phyloP scores from a whole-genome alignment of 2,113 vertebrate genomes.

The Pogonocichla stellata region DNA sequence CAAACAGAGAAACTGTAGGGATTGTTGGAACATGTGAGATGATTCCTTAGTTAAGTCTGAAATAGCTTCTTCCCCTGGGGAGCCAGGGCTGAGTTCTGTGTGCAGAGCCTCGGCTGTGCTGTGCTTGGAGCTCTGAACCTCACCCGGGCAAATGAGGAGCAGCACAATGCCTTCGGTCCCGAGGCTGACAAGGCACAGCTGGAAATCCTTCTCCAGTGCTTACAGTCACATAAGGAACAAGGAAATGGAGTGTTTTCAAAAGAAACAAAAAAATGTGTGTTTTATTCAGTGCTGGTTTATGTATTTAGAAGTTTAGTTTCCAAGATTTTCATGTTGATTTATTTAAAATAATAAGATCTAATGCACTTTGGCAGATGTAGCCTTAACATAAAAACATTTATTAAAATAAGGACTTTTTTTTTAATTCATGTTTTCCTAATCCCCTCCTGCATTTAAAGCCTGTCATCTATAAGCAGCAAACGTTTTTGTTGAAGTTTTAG shows the following conservation, averaged over 20 bases:
- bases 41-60: constrained; percentile 70
- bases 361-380: background rate
- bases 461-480: background rate
- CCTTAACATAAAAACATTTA: background rate
- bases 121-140: constrained; percentile 51
- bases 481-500: background rate
- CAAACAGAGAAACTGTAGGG: constrained; percentile 66
- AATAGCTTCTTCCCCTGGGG: constrained; percentile 72
- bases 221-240: constrained; percentile 13
- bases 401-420: background rate
- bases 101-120: constrained; percentile 64
- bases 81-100: constrained; percentile 62
- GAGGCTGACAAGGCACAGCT: constrained; percentile 86
- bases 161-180: constrained; percentile 72
- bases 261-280: constrained; percentile 40
- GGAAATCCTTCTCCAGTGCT: constrained; percentile 61
- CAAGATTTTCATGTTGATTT: background rate
- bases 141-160: constrained; percentile 57
- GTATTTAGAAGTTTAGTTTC: background rate
- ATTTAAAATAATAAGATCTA: background rate
- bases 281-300: constrained; percentile 27
- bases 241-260: constrained; percentile 47
- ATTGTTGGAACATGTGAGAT: constrained; percentile 72
- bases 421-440: background rate
- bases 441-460: background rate